Conservation (phyloP, 1,140 invertebrate species). For the Drosophila pruinosa region DNA sequence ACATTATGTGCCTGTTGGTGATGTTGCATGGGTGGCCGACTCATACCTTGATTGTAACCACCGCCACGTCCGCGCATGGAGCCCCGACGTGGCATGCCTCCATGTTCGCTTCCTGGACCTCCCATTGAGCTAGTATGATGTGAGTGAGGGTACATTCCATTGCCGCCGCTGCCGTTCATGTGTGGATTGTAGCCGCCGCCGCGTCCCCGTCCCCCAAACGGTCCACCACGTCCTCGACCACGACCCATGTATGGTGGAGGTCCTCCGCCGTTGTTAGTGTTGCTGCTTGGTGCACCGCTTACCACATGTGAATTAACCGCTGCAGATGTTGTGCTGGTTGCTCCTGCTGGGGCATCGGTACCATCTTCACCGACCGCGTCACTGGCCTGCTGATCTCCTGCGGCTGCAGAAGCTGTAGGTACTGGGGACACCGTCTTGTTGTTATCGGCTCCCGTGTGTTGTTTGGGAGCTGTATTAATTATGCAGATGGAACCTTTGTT, state of each 20-base stretch:
- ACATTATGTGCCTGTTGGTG: constrained; percentile 77
- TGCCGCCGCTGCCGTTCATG: constrained; percentile 63
- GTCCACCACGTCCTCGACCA: constrained; percentile 75
- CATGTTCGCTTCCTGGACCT: constrained; percentile 57
- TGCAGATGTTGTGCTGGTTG: constrained; percentile 28
- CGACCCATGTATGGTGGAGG: constrained; percentile 61
- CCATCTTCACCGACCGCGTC: constrained; percentile 46
- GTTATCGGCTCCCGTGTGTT: constrained; percentile 79
- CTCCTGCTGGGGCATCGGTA: constrained; percentile 30
- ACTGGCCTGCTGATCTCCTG: constrained; percentile 28
- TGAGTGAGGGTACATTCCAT: constrained; percentile 65
- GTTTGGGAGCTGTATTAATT: constrained; percentile 67
- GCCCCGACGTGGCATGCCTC: constrained; percentile 70
- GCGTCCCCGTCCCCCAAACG: constrained; percentile 64
- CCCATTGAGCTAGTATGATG: constrained; percentile 64
- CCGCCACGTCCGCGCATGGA: constrained; percentile 75
- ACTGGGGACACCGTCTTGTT: constrained; percentile 80
- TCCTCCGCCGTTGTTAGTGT: constrained; percentile 53
- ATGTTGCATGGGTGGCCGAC: constrained; percentile 76
- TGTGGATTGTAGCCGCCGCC: constrained; percentile 77
- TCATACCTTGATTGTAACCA: constrained; percentile 76
- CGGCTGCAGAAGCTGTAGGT: constrained; percentile 48
- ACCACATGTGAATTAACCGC: constrained; percentile 41
- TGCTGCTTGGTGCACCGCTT: constrained; percentile 27
- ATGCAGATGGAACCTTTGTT: neutral